Percentiles rank a stretch among this genome's conserved stretches.
phyloP scores from a whole-genome alignment of 2,797 vertebrate genomes.

The Alosa sapidissima region DNA sequence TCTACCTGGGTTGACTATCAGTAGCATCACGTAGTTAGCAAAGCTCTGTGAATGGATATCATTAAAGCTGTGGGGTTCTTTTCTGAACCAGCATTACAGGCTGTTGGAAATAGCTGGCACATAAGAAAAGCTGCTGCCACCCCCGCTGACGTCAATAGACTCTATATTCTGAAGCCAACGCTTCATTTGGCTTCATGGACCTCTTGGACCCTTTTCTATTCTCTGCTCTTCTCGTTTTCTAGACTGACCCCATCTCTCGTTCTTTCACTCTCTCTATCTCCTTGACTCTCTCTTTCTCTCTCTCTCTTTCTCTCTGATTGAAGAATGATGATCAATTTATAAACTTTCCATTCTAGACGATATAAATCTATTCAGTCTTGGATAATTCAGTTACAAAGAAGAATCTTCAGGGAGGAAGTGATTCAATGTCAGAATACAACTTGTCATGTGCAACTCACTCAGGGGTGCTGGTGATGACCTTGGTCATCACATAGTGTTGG shows the following conservation, averaged over 20 bases:
- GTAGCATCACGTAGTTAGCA: neutral
- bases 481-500: neutral
- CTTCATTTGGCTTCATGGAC: neutral
- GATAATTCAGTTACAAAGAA: neutral
- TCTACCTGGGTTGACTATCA: constrained; percentile 10
- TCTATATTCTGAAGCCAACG: neutral
- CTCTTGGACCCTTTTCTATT: neutral
- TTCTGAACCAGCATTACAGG: neutral
- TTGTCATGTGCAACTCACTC: neutral
- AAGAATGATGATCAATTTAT: neutral
- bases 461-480: neutral
- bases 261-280: neutral
- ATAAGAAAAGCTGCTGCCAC: neutral
- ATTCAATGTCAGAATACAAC: neutral
- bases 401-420: neutral
- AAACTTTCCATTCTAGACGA: no score
- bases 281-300: neutral
- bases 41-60: constrained; percentile 16
- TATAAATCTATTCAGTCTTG: neutral
- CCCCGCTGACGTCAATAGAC: neutral
- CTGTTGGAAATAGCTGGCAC: constrained; percentile 8
- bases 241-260: no score
- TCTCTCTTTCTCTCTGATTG: neutral
- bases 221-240: neutral
- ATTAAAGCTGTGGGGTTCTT: neutral